Conservation (phyloP, 2,113 vertebrate genomes). For the Dipodomys spectabilis region DNA sequence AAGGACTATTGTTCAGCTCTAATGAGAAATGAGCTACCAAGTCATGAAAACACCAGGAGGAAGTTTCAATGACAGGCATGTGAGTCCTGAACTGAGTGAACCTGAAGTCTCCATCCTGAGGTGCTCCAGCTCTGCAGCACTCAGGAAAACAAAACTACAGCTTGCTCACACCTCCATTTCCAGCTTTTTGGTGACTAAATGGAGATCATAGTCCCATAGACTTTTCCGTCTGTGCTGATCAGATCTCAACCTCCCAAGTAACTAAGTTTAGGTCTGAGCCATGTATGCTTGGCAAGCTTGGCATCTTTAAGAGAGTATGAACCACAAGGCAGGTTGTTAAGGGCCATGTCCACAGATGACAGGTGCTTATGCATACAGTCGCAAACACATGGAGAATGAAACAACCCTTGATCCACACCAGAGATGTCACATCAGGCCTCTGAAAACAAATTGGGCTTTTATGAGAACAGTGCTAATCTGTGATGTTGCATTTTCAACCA, state of each 20-base stretch:
- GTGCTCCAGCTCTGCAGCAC: not conserved
- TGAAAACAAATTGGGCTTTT: not conserved
- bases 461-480: not conserved
- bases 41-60: not conserved
- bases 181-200: no score
- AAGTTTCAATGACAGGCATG: not conserved
- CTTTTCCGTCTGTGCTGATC: no score
- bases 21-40: not conserved
- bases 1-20: not conserved
- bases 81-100: no score
- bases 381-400: no score
- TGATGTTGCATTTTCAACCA: not conserved
- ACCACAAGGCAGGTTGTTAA: no score
- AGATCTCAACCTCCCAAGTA: no score
- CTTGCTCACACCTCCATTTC: no score
- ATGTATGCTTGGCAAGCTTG: not conserved
- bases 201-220: no score
- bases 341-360: no score
- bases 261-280: no score
- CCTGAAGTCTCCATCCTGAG: not conserved
- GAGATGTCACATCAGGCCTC: not conserved
- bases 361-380: no score
- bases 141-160: not conserved
- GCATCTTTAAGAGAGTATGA: conserved; percentile 1
- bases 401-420: not conserved